Base-by-base conservation (phyloP, 2,888 invertebrate genomes). In the Noctua comes region DNA sequence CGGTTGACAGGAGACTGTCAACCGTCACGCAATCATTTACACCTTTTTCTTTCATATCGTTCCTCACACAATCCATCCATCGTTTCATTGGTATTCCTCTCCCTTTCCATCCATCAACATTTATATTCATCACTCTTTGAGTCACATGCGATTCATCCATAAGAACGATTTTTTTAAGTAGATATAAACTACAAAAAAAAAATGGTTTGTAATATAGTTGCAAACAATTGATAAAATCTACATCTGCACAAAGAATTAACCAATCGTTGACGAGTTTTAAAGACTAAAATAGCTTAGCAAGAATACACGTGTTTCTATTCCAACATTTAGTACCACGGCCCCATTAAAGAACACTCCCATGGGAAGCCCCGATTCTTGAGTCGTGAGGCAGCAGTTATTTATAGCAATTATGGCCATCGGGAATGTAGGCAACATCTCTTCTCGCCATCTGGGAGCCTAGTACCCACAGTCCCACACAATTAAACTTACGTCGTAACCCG, bases 321-420 rank as follows among this genome's bases (percentile, higher is more conserved):
- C 43, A 77, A 40, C 36, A 36, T 27, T 65, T 46, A 57, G 18
- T 36, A 31, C 69, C 73, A 51, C n/a, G 82, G 65, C 83, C 72
- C 65, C 48, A 64, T 73, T 85, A n/a, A n/a, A 18, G 31, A 80
- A 10, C 57, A 51, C 77, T 68, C 83, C 82, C 77, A 73, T 85
- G 66, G 73, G 82, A 73, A 64, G 85, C 85, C 77, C 72, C 48
- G 51, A 70, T 66, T 66, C 69, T n/a, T 62, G 40, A 81, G 77
- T 71, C 43, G 48, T 73, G 77, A 59, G 36, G 59, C 71, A 24
- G 24, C 7, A 7, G 48, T 51, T 83, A 83, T 85, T 82, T 59
- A 77, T 83, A 83, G 82, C 27, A 65, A 27, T 69, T 66, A 77
- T 77, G 57, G 57, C 18, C 3, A 69, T 54, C 57, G 27, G 70